Evolutionary conservation across 2,797 vertebrate genomes (phyloP).

Genomic region (Schizopygopsis malacanthus): DNA sequence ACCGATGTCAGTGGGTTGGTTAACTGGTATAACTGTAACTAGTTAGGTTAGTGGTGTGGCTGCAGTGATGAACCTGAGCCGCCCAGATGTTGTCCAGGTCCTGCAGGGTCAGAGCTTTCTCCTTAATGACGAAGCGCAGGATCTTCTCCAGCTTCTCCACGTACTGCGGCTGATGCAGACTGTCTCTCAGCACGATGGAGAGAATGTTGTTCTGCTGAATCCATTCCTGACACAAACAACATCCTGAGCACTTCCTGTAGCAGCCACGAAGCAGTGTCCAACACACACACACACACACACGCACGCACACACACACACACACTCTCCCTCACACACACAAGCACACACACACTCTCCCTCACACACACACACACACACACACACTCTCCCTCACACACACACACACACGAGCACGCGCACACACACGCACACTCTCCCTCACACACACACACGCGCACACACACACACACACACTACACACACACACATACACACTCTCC

Average conservation of each 20-base stretch:
- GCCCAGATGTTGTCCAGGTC: slow-evolving; percentile 99
- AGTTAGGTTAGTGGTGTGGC: background rate
- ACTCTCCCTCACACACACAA: no score
- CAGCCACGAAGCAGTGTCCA: background rate
- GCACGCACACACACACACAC: no score
- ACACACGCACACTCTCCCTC: no score
- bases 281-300: background rate
- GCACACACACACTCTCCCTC: no score
- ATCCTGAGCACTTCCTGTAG: background rate
- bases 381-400: no score
- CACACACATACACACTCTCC: no score
- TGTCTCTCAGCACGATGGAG: slow-evolving; percentile 96
- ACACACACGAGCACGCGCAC: no score
- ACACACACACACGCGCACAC: no score
- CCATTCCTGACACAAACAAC: slow-evolving; percentile 85
- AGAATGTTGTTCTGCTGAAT: slow-evolving; percentile 99
- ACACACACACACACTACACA: no score
- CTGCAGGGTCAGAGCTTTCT: slow-evolving; percentile 97
- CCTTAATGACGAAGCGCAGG: slow-evolving; percentile 98
- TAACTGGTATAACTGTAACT: background rate
- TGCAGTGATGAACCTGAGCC: slow-evolving; percentile 82
- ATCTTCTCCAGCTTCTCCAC: slow-evolving; percentile 99
- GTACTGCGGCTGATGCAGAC: slow-evolving; percentile 97
- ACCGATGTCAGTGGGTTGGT: background rate
- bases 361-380: no score